Evolutionary conservation across 1,140 invertebrate species (phyloP), one percentile per base, ranked within the genome.

Genomic region (Hydropsyche tenuis): DNA sequence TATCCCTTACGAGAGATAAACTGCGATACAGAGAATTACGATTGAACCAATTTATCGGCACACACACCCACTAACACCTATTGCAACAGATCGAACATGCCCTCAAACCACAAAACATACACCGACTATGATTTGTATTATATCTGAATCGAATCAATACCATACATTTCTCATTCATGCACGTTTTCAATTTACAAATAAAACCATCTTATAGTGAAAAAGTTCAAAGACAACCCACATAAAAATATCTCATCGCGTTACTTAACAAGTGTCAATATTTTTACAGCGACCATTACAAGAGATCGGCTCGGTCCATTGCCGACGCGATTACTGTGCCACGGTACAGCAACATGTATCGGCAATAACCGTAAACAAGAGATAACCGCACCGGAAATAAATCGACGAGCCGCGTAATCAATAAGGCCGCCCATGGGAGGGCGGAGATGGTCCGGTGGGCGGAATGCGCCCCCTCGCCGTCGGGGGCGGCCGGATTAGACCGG

Each of bases 341-440:
- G 0, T 63, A 37, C 30, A 22, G 56, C 51, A 72, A 63, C 51
- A 72, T 72, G 70, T 64, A 62, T 62, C 64, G 37, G 72, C 75
- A 71, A 76, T 76, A 76, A 76, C 75, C 75, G 75, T 76, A 76
- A 76, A 76, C 75, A 76, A 76, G 75, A 71, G 75, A 76, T 76
- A 76, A 76, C 75, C 75, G 68, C 68, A 65, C 68, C 71, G 75
- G 75, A 73, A 73, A 76, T 76, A 76, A 76, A 76, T 76, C 75
- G 71, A 71, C 53, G 66, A 72, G 48, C 75, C 22, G 68, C 62
- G 75, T 68, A 76, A 76, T 76, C 72, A 73, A 73, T 76, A 76
- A 73, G 75, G 63, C 60, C 46, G 56, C 23, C 18, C 18, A 60
- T 11, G 56, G 20, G 56, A 60, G 20, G 23, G 56, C 9, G 23